Evolutionary conservation across 2,113 vertebrate species (phyloP).

Genomic region (Microtus richardsoni): DNA sequence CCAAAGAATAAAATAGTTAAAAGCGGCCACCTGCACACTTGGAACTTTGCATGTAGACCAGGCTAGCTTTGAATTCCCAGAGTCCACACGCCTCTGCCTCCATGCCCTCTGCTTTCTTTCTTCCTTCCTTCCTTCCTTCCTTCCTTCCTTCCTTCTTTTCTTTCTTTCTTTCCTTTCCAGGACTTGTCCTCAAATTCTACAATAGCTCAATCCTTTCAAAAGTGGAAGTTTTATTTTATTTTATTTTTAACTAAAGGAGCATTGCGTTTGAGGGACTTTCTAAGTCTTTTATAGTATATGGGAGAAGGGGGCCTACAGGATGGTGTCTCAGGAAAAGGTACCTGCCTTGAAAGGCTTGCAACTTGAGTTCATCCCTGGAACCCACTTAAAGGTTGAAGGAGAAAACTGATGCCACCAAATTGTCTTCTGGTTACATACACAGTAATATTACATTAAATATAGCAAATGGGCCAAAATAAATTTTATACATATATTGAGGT

Average conservation of each 20-base stretch:
- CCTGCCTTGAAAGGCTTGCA: background rate
- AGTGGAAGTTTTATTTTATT: background rate
- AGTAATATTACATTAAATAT: background rate
- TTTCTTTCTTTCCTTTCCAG: background rate
- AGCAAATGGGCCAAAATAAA: background rate
- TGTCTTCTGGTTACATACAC: background rate
- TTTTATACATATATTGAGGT: background rate
- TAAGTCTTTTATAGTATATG: background rate
- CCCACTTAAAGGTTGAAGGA: background rate
- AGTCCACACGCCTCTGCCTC: background rate
- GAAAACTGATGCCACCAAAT: background rate
- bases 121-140: fast-evolving
- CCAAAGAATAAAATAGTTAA: no score
- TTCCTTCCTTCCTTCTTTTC: background rate
- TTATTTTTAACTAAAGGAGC: background rate
- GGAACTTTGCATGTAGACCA: background rate
- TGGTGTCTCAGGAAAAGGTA: background rate
- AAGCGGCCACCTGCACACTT: no score
- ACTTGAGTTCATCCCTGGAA: background rate
- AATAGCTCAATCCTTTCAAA: background rate
- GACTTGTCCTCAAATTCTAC: background rate
- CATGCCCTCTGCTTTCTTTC: fast-evolving
- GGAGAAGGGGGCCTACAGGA: background rate
- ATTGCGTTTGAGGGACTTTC: background rate
- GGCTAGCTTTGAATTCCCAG: background rate